Evolutionary conservation across 1,140 invertebrate genomes (phyloP).

Genomic region (Aphis gossypii): DNA sequence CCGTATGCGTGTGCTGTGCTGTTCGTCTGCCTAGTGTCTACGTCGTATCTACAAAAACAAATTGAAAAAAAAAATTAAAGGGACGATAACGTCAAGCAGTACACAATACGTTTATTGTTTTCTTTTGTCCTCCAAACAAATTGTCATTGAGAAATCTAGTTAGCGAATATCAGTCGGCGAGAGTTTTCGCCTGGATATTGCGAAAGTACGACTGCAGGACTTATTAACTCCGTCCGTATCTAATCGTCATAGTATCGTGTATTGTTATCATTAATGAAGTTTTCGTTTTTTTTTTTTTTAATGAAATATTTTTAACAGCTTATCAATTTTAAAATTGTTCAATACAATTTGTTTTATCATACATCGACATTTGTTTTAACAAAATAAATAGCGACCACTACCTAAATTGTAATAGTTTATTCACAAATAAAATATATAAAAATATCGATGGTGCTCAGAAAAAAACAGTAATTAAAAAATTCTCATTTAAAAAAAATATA

Average conservation of each 20-base stretch:
- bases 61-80: not conserved
- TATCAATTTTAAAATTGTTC: not conserved
- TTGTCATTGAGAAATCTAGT: not conserved
- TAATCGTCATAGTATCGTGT: not conserved
- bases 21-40: too few species aligned
- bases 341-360: not conserved
- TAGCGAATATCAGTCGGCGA: not conserved
- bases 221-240: not conserved
- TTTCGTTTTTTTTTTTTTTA: not conserved
- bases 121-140: not conserved
- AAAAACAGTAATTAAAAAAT: not conserved
- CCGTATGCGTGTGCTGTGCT: not conserved
- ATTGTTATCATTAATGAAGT: not conserved
- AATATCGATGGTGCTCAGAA: not conserved
- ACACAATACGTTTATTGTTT: not conserved
- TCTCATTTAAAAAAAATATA: too few species aligned
- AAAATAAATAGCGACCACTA: not conserved
- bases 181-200: not conserved
- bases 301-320: not conserved
- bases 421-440: not conserved
- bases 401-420: not conserved
- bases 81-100: not conserved
- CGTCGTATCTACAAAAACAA: not conserved
- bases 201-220: not conserved
- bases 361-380: not conserved